Evolutionary conservation across 2,888 invertebrate genomes (phyloP).

Genomic region (Hemithea aestivaria): DNA sequence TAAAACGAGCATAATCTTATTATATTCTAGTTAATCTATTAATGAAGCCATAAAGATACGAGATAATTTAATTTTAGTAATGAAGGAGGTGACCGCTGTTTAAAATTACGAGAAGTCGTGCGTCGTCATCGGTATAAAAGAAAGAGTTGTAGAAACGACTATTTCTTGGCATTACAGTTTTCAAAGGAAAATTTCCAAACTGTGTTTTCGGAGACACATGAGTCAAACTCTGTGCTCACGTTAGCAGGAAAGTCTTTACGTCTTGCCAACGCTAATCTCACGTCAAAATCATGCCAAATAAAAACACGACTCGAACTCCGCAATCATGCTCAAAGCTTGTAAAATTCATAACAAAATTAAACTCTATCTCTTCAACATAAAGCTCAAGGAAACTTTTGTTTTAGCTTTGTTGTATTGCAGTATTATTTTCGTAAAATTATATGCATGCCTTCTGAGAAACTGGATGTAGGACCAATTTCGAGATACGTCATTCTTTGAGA

Average conservation of each 20-base stretch:
- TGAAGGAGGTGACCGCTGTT: conserved; percentile 1
- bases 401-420: background rate
- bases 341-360: background rate
- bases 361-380: background rate
- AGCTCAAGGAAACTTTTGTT: background rate
- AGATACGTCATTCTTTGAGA: conserved; percentile 8
- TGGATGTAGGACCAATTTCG: background rate
- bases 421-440: conserved; percentile 5
- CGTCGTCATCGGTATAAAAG: background rate
- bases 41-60: too few species aligned
- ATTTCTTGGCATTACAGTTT: conserved; percentile 5
- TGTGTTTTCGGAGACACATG: conserved; percentile 7
- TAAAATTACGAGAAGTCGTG: conserved; percentile 9
- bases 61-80: background rate
- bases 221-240: conserved; percentile 10
- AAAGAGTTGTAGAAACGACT: conserved; percentile 9
- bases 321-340: conserved; percentile 1
- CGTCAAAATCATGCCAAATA: conserved; percentile 24
- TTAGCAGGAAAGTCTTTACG: conserved; percentile 14
- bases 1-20: too few species aligned
- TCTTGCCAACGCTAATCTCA: conserved; percentile 39
- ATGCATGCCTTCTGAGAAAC: conserved; percentile 11
- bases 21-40: too few species aligned
- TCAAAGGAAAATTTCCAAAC: conserved; percentile 4
- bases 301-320: background rate